Evolutionary conservation across 2,113 vertebrate species (phyloP).

Genomic region (Menura novaehollandiae): DNA sequence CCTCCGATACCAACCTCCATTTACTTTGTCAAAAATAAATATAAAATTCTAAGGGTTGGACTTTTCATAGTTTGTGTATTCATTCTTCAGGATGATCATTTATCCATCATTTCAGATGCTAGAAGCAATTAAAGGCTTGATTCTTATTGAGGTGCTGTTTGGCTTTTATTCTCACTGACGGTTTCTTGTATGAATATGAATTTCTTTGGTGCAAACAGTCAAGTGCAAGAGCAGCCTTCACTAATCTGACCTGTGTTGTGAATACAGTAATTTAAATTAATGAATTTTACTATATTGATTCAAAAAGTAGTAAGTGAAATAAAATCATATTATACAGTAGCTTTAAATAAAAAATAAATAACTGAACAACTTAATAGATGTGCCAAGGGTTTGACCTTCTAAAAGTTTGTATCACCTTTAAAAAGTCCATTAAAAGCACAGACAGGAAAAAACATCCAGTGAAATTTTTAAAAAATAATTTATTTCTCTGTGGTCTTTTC

Average conservation of each 20-base stretch:
- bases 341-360: neutral
- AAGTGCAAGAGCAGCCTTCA: neutral
- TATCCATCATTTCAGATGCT: neutral
- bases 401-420: neutral
- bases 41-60: neutral
- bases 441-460: neutral
- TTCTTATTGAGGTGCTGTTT: neutral
- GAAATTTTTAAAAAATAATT: neutral
- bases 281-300: neutral
- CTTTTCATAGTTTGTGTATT: neutral
- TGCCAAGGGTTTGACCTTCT: neutral
- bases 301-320: neutral
- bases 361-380: neutral
- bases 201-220: neutral
- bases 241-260: neutral
- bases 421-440: neutral
- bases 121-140: neutral
- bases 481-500: neutral
- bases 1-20: neutral
- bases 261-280: neutral
- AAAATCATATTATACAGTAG: neutral
- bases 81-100: neutral
- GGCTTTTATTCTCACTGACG: neutral
- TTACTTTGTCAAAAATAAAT: neutral
- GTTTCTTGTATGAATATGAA: neutral